A percentile compares a stretch with the other conserved stretches of the same genome.
These are phyloP conservation scores for Motacilla tschutschensis DNA, from an alignment of 2,113 vertebrate genomes.

Conservation along the genomic window DNA sequence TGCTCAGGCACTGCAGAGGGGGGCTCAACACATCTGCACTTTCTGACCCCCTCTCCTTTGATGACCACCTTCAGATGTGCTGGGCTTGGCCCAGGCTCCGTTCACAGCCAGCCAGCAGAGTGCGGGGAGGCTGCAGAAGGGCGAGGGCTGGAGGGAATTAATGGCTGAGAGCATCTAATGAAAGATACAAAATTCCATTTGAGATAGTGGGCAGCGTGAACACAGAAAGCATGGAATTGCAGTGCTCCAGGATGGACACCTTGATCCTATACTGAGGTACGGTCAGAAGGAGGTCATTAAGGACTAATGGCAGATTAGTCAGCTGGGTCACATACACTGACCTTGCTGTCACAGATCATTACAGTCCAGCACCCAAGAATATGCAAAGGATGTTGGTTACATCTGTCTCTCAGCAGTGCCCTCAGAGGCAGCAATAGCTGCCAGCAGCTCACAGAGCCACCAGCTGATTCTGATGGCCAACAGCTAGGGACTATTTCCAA, in stretches of 20 bases:
- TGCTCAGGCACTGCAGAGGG: neutral
- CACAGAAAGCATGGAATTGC: neutral
- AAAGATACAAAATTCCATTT: neutral
- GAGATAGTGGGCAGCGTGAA: neutral
- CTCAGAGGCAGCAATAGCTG: neutral
- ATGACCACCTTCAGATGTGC: neutral
- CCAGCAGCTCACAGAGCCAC: neutral
- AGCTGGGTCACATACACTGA: neutral
- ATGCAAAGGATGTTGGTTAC: neutral
- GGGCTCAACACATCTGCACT: neutral
- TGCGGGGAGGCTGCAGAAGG: fast-evolving
- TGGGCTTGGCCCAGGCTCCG: neutral
- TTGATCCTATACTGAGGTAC: neutral
- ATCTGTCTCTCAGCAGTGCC: neutral
- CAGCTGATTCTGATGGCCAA: neutral
- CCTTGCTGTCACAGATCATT: neutral
- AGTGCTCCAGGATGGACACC: neutral
- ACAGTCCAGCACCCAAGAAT: neutral
- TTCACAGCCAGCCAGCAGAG: neutral
- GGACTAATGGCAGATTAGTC: neutral
- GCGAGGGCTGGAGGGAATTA: neutral
- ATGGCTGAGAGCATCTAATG: fast-evolving
- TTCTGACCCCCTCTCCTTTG: neutral
- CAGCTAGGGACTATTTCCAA: neutral
- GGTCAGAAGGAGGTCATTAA: neutral